Evolutionary conservation across 2,113 vertebrate species (phyloP), one percentile per base, ranked within the genome.

Genomic region (Glareola pratincola): DNA sequence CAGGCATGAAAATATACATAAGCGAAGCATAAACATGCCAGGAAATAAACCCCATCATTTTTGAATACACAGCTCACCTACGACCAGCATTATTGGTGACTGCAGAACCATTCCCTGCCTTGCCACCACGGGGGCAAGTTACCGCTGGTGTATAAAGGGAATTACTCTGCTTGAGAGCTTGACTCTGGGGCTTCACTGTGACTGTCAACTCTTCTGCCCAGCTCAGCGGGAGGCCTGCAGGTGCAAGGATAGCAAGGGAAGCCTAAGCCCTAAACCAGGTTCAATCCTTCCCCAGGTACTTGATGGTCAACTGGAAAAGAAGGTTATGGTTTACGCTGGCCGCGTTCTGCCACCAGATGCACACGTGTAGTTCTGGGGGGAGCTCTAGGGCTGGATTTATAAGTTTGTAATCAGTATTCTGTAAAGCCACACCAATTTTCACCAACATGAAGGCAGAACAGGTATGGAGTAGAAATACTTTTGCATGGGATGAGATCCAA

Each of bases 1-100:
- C 36, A 95, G 59, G 43, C 69, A 85, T 34, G 73, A 82, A 94
- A 95, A 94, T 87, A 85, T 32, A 92, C 53, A 50, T 66, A 89
- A 87, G 57, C 0, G 0, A 93, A 76, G 50, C 45, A 87, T 18
- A 69, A 91, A 68, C 4, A 3, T 82, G 69, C 68, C 86, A 76
- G 32, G 66, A 92, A 89, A 87, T 66, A 95, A 81, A 78, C 16
- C 32, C 48, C 64, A 53, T 76, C 20, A 79, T 92, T 95, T 85
- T 36, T 89, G 48, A 68, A 89, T 72, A 73, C 74, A 79, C 53
- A 92, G 53, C 57, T 94, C 91, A 91, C 69, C 68, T 75, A 64
- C 43, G 64, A 74, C 50, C 43, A 57, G 56, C 39, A 24, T 18
- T 74, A 62, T 1, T 79, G 54, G n/a, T 0, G 3, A 56, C 24